Conservation (phyloP, 2,888 invertebrate species). For the Subacronicta megacephala region DNA sequence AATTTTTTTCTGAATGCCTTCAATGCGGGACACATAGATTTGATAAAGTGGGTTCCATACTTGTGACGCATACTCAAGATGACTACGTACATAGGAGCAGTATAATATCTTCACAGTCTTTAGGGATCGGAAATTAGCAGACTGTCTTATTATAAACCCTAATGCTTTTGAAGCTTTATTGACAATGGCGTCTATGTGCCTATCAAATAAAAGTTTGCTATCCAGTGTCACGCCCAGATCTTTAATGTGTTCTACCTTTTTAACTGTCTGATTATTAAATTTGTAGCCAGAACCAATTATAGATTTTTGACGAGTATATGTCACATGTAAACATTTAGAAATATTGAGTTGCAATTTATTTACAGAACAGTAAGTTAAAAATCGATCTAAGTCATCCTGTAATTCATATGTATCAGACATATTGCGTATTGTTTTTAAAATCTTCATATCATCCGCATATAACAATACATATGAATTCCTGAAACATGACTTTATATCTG, state of each 20-base stretch:
- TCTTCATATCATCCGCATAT: no score
- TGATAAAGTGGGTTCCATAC: slow-evolving; percentile 11
- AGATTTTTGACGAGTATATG: slow-evolving; percentile 4
- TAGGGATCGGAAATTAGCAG: slow-evolving; percentile 5
- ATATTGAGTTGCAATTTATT: slow-evolving; percentile 12
- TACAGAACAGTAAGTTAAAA: no score
- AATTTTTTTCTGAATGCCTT: no score
- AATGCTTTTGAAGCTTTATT: slow-evolving; percentile 6
- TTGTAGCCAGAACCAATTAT: slow-evolving; percentile 2
- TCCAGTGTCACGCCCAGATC: slow-evolving; percentile 6
- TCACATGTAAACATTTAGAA: slow-evolving; percentile 2
- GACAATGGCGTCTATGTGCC: slow-evolving; percentile 7
- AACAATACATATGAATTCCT: no score
- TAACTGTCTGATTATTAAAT: background rate
- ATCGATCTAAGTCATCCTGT: no score
- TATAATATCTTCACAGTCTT: slow-evolving; percentile 11
- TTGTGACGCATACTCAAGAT: slow-evolving; percentile 11
- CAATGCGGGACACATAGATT: no score
- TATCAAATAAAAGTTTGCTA: slow-evolving; percentile 8
- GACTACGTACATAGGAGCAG: slow-evolving; percentile 9
- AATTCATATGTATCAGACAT: no score
- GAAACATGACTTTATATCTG: no score
- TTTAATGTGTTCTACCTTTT: slow-evolving; percentile 2
- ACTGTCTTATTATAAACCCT: slow-evolving; percentile 10
- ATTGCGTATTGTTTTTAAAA: no score